Percentiles rank a stretch among this genome's conserved stretches.
phyloP scores from a whole-genome alignment of 2,888 invertebrate species.

The Caenorhabditis sp. region DNA sequence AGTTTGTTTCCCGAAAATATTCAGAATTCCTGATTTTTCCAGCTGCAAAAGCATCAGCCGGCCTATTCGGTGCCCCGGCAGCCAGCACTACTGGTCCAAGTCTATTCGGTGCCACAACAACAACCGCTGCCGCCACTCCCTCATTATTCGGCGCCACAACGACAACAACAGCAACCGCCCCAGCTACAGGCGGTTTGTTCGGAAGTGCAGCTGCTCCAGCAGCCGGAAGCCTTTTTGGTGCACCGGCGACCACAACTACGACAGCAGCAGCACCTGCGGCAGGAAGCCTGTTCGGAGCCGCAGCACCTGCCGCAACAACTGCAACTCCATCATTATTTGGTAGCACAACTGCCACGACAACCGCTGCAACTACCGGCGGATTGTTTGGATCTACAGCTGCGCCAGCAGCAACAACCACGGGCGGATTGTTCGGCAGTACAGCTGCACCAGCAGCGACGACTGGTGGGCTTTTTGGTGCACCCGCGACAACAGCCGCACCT shows the following conservation, averaged over 20 bases:
- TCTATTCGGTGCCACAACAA: conserved; percentile 27
- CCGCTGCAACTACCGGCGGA: conserved; percentile 5
- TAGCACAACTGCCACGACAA: conserved; percentile 8
- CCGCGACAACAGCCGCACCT: conserved; percentile 2
- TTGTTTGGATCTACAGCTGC: conserved; percentile 18
- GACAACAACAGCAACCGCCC: conserved; percentile 1
- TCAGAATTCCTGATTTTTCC: too few relatives aligned
- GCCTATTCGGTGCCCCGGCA: conserved; percentile 13
- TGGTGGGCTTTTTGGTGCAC: conserved; percentile 11
- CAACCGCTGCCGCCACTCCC: conserved; percentile 2
- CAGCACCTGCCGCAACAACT: conserved; percentile 7
- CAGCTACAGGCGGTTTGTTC: conserved; percentile 11
- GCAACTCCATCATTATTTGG: conserved; percentile 2
- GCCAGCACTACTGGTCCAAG: conserved; percentile 13
- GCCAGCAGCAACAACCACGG: conserved; percentile 10
- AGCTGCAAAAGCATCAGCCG: not conserved
- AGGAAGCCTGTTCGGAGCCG: conserved; percentile 8
- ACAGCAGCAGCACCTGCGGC: not conserved
- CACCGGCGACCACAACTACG: conserved; percentile 8
- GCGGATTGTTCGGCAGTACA: conserved; percentile 4
- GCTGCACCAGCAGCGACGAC: conserved; percentile 2
- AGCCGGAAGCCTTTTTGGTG: conserved; percentile 15
- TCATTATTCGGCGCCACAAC: conserved; percentile 4
- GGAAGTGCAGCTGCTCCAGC: conserved; percentile 17
- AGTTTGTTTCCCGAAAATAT: not conserved